These are phyloP conservation scores for Xenentodon cancila DNA, from an alignment of 2,797 vertebrate species.

Conservation along the genomic window DNA sequence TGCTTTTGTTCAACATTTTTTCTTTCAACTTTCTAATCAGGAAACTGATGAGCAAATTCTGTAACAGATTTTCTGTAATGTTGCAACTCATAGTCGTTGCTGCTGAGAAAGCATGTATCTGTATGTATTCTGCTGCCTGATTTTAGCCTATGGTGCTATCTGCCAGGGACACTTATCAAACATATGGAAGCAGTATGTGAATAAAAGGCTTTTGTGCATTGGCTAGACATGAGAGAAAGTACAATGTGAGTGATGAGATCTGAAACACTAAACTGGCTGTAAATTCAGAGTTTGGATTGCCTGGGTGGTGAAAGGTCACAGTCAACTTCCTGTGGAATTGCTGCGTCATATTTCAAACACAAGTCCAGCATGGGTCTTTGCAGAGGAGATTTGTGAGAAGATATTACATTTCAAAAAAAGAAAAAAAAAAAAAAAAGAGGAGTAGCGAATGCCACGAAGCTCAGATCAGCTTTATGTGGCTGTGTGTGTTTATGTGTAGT, in stretches of 20 bases:
- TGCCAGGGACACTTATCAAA: constrained; percentile 35
- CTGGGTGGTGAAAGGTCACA: constrained; percentile 41
- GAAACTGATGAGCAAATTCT: constrained; percentile 14
- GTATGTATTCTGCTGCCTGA: constrained; percentile 11
- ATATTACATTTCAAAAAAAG: constrained; percentile 44
- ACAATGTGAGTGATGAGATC: constrained; percentile 52
- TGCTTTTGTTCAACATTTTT: constrained; percentile 19
- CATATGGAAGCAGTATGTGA: constrained; percentile 72
- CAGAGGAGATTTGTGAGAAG: constrained; percentile 43
- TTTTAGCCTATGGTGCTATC: constrained; percentile 36
- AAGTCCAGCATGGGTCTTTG: constrained; percentile 18
- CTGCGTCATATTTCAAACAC: constrained; percentile 46
- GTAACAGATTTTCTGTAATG: constrained; percentile 13
- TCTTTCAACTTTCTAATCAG: constrained; percentile 20
- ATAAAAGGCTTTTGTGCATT: constrained; percentile 48
- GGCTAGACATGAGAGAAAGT: constrained; percentile 67
- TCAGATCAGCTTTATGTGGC: constrained; percentile 6
- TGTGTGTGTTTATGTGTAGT: constrained; percentile 7
- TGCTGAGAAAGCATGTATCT: neutral
- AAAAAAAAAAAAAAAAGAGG: constrained; percentile 15
- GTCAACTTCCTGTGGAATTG: constrained; percentile 41
- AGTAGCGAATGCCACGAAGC: constrained; percentile 28
- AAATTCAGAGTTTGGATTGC: constrained; percentile 46
- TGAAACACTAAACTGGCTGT: constrained; percentile 61
- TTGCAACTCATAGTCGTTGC: neutral